Evolutionary conservation across 2,113 vertebrate species (phyloP), one percentile per base, ranked within the genome.

Genomic region (Tautogolabrus adspersus): DNA sequence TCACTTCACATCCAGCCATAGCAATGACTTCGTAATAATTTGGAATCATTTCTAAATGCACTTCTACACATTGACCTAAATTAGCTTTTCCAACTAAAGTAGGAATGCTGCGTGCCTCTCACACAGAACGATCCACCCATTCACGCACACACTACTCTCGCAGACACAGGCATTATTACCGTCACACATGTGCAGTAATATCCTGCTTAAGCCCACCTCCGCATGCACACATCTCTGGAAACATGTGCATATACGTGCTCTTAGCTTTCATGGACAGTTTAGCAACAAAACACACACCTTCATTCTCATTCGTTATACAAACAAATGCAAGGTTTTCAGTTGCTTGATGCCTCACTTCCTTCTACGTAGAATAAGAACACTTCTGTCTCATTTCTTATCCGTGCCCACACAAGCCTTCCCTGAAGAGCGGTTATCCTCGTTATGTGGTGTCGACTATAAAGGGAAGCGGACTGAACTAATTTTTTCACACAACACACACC

Each of bases 381-480:
- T 37, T 86, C 66, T 44, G 66, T 58, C 69, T 85, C 62, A 57
- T 84, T 75, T 67, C 78, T 72, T 68, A 72, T 80, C 79, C 72
- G 77, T 77, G 80, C 82, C 85, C 83, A 88, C 78, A 75, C 79
- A 81, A 81, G 82, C 82, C 82, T 76, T 85, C 88, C 88, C 89
- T 79, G 86, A 87, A 88, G 86, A 88, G 85, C 81, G 66, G 87
- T 90, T 81, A 84, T 92, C 92, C 89, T 93, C 73, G 70, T 92
- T 93, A 91, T 86, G 88, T 72, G 69, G 83, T 84, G 30, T 34
- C 30, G 89, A 85, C 91, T 94, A 93, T 92, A 92, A 93, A 93
- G 92, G 92, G 91, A 95, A 94, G 91, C 91, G 84, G 90, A 93
- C 87, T 89, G 83, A 90, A 93, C 90, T 91, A 88, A 75, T 83